These are phyloP conservation scores for Hyaena hyaena DNA, from an alignment of 2,113 vertebrate species.

Conservation along the genomic window DNA sequence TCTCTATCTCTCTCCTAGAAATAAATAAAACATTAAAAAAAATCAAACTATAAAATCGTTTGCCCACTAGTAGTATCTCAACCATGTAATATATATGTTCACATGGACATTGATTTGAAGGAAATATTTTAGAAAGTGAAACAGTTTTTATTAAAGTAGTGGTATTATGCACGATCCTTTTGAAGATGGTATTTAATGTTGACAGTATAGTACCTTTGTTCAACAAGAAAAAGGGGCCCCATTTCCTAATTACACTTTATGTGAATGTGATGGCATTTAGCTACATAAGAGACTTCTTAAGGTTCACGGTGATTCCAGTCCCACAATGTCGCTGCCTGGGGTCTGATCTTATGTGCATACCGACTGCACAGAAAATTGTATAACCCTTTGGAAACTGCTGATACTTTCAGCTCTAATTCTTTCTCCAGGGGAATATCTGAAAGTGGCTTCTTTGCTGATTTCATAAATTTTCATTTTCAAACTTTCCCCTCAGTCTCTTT, in stretches of 20 bases:
- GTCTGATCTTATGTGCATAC: neutral
- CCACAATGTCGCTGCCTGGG: neutral
- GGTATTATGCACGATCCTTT: neutral
- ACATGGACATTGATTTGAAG: neutral
- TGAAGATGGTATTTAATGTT: conserved; percentile 7
- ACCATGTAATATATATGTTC: neutral
- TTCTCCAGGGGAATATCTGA: conserved; percentile 65
- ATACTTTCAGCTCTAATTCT: conserved; percentile 64
- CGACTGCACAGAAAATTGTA: conserved; percentile 13
- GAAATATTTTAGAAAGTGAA: neutral
- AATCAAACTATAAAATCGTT: neutral
- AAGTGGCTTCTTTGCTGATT: conserved; percentile 64
- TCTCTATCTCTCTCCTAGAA: no score
- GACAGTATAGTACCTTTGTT: neutral
- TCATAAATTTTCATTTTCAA: conserved; percentile 75
- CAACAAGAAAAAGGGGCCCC: neutral
- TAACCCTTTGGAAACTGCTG: conserved; percentile 57
- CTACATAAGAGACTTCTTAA: neutral
- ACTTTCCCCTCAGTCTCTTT: conserved; percentile 65
- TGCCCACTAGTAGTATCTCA: neutral
- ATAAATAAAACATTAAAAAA: neutral
- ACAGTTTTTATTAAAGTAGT: conserved; percentile 4
- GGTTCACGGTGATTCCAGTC: neutral
- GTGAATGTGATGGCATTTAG: neutral
- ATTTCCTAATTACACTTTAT: neutral